Percentiles rank a stretch among this genome's conserved stretches.
Evolutionary conservation across 2,113 vertebrate species (phyloP).

Genomic region (Pterophyllum scalare): DNA sequence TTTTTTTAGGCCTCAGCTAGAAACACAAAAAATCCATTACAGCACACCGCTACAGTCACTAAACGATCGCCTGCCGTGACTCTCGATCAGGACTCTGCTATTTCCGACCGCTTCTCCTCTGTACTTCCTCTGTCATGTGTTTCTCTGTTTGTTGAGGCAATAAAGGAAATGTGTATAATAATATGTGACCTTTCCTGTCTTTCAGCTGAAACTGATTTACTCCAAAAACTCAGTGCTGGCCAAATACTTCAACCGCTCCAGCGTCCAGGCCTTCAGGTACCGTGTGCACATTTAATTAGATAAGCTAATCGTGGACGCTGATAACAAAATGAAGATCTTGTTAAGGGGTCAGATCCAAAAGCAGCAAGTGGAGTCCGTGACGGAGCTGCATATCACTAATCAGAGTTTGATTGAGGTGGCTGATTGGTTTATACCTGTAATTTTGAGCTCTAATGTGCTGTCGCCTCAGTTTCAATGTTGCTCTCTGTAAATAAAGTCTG

Average conservation of each 20-base stretch:
- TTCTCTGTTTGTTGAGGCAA: not conserved
- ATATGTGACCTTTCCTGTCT: slow-evolving; percentile 22
- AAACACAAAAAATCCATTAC: not conserved
- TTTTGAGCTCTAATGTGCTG: rapidly evolving
- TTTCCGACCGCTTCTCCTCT: not conserved
- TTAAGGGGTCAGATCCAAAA: rapidly evolving
- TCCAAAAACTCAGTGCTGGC: slow-evolving; percentile 48
- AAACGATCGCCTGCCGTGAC: not conserved
- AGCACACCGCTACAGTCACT: not conserved
- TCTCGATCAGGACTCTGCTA: too few species aligned
- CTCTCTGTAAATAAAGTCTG: not conserved
- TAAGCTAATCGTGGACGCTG: too few species aligned
- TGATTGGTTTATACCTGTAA: rapidly evolving
- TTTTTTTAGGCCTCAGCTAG: not conserved
- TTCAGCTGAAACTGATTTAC: slow-evolving; percentile 79
- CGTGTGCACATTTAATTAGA: too few species aligned
- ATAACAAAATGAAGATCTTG: not conserved
- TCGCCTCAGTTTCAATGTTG: not conserved
- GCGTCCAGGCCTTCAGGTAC: slow-evolving; percentile 82
- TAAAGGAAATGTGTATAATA: not conserved
- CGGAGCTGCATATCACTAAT: rapidly evolving
- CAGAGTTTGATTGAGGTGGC: not conserved
- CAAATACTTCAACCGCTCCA: slow-evolving; percentile 62
- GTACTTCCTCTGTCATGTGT: not conserved
- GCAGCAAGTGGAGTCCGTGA: rapidly evolving